Percentiles rank a stretch among this genome's conserved stretches.
These are phyloP conservation scores for Pseudocheirus occidentalis DNA, from an alignment of 2,797 vertebrate genomes.

Conservation along the genomic window DNA sequence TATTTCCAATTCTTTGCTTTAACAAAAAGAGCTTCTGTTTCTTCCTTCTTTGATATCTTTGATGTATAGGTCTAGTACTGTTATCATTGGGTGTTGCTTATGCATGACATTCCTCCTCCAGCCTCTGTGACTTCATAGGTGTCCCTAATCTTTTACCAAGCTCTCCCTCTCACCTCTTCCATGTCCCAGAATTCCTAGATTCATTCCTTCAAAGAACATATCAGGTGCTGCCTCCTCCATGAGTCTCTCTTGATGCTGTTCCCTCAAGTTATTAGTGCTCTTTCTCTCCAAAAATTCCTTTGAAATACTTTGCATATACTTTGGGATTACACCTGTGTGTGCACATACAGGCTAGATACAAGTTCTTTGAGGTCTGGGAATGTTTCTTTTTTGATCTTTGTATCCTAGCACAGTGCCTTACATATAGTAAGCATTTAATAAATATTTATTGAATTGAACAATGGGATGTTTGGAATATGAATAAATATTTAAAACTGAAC, in stretches of 20 bases:
- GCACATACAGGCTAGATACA: neutral
- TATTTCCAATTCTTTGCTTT: neutral
- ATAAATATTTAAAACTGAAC: neutral
- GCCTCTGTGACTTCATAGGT: neutral
- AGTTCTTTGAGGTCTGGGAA: neutral
- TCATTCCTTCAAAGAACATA: neutral
- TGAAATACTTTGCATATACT: neutral
- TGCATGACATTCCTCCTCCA: neutral
- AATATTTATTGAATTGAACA: neutral
- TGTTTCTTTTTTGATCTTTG: neutral
- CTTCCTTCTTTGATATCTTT: neutral
- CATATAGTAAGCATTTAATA: neutral
- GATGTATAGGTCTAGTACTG: neutral
- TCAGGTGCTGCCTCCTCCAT: neutral
- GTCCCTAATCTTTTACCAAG: neutral
- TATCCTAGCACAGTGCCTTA: neutral
- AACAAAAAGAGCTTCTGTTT: neutral
- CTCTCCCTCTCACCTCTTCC: neutral
- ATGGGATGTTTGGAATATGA: neutral
- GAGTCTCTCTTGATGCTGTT: neutral
- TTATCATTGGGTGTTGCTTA: neutral
- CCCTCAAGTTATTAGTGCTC: neutral
- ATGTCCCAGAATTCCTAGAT: neutral
- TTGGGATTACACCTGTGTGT: neutral
- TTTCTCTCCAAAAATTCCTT: neutral